Evolutionary conservation across 1,140 invertebrate genomes (phyloP).

Genomic region (Lepidurus packardi): DNA sequence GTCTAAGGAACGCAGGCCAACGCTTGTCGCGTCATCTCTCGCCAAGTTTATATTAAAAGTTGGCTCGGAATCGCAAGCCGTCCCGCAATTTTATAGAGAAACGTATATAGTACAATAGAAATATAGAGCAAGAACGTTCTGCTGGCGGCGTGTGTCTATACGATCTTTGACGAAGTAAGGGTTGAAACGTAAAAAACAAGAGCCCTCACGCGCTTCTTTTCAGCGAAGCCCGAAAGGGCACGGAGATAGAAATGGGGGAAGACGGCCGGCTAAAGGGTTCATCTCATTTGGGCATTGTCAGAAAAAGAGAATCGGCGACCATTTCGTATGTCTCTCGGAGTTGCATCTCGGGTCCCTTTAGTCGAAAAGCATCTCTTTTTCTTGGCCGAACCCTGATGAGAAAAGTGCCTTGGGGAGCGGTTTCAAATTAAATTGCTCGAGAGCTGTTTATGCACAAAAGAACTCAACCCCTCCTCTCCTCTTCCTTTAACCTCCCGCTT

Average conservation of each 20-base stretch:
- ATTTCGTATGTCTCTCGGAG: neutral
- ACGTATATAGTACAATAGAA: too few relatives aligned
- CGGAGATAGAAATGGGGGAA: neutral
- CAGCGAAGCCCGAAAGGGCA: neutral
- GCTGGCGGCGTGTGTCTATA: too few relatives aligned
- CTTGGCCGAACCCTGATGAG: neutral
- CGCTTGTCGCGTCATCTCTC: neutral
- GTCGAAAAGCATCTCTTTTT: slow-evolving; percentile 10
- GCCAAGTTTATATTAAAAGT: neutral
- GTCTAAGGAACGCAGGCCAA: neutral
- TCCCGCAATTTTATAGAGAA: too few relatives aligned
- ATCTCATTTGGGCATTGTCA: slow-evolving; percentile 7
- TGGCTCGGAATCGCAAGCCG: too few relatives aligned
- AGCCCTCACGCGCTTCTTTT: neutral
- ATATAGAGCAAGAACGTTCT: too few relatives aligned
- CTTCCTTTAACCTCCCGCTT: neutral
- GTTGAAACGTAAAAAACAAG: neutral
- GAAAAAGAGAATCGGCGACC: slow-evolving; percentile 6
- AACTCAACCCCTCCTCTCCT: neutral
- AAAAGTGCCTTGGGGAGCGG: slow-evolving; percentile 16
- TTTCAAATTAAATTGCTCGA: slow-evolving; percentile 16
- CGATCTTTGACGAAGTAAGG: neutral
- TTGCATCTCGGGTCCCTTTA: neutral
- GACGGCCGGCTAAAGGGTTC: neutral
- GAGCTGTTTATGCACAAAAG: slow-evolving; percentile 15